A percentile compares a stretch with the other conserved stretches of the same genome.
Conservation (phyloP, 1,140 invertebrate species). For the Brachionus asplanchnoidis region DNA sequence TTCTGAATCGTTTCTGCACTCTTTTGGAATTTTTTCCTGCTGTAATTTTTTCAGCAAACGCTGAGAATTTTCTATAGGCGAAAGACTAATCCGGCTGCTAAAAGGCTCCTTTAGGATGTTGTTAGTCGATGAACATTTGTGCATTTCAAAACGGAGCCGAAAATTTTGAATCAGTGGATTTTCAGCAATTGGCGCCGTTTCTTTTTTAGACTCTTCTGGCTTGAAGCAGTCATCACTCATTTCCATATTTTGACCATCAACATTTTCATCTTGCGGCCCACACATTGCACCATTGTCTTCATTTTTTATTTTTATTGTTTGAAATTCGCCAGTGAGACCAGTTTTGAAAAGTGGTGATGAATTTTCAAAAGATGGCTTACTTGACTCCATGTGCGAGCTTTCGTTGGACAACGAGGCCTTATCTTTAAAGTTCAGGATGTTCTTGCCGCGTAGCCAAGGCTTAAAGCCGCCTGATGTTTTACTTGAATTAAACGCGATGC, state of each 20-base stretch:
- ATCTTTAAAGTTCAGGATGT: neutral
- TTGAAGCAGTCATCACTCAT: slow-evolving; percentile 17
- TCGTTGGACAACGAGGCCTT: neutral
- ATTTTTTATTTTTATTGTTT: slow-evolving; percentile 7
- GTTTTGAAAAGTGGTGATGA: neutral
- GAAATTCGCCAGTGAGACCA: slow-evolving; percentile 16
- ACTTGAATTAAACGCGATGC: neutral
- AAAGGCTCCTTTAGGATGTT: slow-evolving; percentile 33
- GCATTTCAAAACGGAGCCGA: slow-evolving; percentile 30
- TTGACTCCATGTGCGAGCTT: neutral
- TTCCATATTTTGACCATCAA: neutral
- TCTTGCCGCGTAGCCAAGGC: slow-evolving; percentile 17
- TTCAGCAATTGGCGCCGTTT: neutral
- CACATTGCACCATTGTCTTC: neutral
- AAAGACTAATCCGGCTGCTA: slow-evolving; percentile 16
- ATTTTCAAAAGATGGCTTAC: slow-evolving; percentile 5
- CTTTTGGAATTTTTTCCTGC: neutral
- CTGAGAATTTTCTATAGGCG: slow-evolving; percentile 16
- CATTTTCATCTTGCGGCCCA: neutral
- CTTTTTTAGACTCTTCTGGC: neutral
- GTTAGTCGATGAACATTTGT: slow-evolving; percentile 37
- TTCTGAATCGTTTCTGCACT: neutral
- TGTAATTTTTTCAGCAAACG: slow-evolving; percentile 12
- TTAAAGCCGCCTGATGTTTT: neutral
- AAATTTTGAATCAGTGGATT: slow-evolving; percentile 32